Evolutionary conservation across 30 jellyfish, hydroid and myxozoan species (phyloP).

Genomic region (Turritopsis rubra): DNA sequence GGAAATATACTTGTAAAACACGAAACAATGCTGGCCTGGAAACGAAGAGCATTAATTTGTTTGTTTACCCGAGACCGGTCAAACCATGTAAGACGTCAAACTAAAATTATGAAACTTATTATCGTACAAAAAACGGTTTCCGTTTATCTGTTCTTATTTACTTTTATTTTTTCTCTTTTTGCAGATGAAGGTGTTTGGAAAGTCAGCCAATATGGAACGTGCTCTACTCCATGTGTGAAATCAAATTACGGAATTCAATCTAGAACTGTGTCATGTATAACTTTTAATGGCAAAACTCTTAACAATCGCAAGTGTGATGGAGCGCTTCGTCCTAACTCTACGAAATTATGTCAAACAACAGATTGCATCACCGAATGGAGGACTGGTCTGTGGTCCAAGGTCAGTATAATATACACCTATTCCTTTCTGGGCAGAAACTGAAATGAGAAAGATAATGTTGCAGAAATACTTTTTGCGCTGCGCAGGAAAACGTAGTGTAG

Average conservation of each 20-base stretch:
- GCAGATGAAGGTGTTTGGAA: conserved; percentile 61
- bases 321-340: conserved; percentile 28
- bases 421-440: no score
- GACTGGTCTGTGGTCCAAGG: conserved; percentile 60
- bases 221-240: conserved; percentile 41
- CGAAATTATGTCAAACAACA: conserved; percentile 40
- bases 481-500: no score
- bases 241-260: conserved; percentile 26
- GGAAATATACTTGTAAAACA: conserved; percentile 5
- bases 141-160: neutral
- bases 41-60: neutral
- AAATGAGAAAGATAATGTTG: no score
- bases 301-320: conserved; percentile 39
- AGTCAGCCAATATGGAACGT: conserved; percentile 23
- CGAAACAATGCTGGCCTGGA: conserved; percentile 16
- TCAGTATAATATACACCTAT: conserved; percentile 34
- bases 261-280: conserved; percentile 31
- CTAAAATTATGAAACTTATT: no score
- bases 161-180: neutral
- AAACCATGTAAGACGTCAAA: neutral
- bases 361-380: conserved; percentile 50
- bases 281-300: conserved; percentile 31
- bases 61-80: conserved; percentile 7
- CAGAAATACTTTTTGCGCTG: no score
- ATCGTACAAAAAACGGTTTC: neutral